phyloP scores from a whole-genome alignment of 2,797 vertebrate genomes.

The Gephyroberyx darwinii region DNA sequence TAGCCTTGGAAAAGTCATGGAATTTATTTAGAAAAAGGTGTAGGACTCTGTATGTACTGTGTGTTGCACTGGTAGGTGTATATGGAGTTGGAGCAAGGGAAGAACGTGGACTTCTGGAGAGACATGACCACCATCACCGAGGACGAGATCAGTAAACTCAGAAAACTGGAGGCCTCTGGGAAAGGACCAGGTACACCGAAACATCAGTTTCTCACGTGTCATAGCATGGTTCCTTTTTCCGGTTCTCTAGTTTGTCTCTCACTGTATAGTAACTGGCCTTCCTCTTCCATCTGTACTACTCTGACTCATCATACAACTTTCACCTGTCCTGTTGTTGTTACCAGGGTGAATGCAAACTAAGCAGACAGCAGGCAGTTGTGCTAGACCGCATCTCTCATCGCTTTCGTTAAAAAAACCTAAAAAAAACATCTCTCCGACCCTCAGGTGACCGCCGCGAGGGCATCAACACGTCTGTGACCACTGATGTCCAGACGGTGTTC shows the following conservation, averaged over 20 bases:
- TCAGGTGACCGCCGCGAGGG: conserved; percentile 95
- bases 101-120: conserved; percentile 97
- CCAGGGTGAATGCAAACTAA: background rate
- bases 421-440: background rate
- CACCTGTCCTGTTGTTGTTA: background rate
- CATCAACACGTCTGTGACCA: conserved; percentile 95
- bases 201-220: background rate
- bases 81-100: conserved; percentile 98
- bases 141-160: conserved; percentile 95
- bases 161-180: conserved; percentile 92
- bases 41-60: background rate
- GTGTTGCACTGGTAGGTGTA: conserved; percentile 84
- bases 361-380: background rate
- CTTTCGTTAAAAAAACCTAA: too few species aligned
- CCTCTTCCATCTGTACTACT: background rate
- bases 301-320: background rate
- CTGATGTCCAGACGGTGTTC: conserved; percentile 93
- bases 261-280: background rate
- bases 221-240: background rate
- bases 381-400: too few species aligned
- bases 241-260: background rate
- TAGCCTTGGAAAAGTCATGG: too few species aligned
- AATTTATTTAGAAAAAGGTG: too few species aligned
- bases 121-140: conserved; percentile 99
- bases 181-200: conserved; percentile 86